Percentiles rank a stretch among this genome's conserved stretches.
These are phyloP conservation scores for Drosophila kikkawai DNA, from an alignment of 1,140 invertebrate species.

Conservation along the genomic window DNA sequence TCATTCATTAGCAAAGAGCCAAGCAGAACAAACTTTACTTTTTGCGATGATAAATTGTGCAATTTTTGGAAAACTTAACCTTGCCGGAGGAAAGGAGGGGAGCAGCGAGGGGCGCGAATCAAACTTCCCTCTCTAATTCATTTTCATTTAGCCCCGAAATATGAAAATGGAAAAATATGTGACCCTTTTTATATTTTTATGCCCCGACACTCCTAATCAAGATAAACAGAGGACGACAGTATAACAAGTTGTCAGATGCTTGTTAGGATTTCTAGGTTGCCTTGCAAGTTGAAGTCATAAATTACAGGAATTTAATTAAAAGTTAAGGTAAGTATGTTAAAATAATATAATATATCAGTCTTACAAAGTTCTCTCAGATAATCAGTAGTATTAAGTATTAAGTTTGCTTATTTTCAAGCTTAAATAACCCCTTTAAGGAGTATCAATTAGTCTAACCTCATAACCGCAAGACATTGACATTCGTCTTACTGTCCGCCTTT, in stretches of 20 bases:
- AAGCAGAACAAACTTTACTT: conserved; percentile 53
- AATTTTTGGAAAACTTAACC: conserved; percentile 56
- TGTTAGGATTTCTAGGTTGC: not conserved
- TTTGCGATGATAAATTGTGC: conserved; percentile 74
- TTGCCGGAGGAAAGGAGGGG: not conserved
- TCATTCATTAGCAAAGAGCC: conserved; percentile 67
- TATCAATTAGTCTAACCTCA: conserved; percentile 22
- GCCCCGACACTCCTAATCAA: conserved; percentile 39
- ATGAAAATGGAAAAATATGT: conserved; percentile 49
- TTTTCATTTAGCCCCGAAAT: conserved; percentile 46
- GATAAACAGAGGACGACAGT: conserved; percentile 49
- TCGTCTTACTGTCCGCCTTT: conserved; percentile 36
- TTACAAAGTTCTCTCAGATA: too few species aligned
- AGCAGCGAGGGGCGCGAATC: conserved; percentile 35
- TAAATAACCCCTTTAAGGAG: conserved; percentile 5
- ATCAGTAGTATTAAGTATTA: not conserved
- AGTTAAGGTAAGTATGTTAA: not conserved
- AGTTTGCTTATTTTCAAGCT: too few species aligned
- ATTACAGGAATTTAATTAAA: not conserved
- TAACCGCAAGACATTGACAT: conserved; percentile 6
- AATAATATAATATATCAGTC: too few species aligned
- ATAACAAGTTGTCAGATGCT: conserved; percentile 1
- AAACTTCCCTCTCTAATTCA: conserved; percentile 62
- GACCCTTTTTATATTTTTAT: conserved; percentile 32
- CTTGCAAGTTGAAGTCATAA: not conserved